Conservation (phyloP, 2,888 invertebrate genomes). For the Melanostoma mellinum region DNA sequence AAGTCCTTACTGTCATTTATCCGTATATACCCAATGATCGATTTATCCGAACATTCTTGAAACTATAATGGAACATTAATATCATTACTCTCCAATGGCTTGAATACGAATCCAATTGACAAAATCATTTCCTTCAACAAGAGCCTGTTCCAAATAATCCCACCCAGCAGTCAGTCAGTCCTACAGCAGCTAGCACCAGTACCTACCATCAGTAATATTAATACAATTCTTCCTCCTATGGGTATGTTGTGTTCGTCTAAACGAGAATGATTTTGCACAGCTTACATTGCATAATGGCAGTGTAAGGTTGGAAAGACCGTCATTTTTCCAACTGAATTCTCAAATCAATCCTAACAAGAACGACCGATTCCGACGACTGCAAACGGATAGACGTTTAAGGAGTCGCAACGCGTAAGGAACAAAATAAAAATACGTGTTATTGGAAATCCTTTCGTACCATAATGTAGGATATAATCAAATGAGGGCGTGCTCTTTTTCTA, state of each 20-base stretch:
- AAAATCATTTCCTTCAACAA: constrained; percentile 41
- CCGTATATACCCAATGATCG: constrained; percentile 17
- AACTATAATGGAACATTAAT: constrained; percentile 76
- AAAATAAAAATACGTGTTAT: constrained; percentile 47
- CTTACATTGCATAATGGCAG: constrained; percentile 24
- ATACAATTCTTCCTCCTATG: background rate
- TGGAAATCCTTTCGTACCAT: constrained; percentile 56
- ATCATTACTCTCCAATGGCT: constrained; percentile 76
- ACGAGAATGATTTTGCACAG: constrained; percentile 26
- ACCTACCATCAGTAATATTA: constrained; percentile 2
- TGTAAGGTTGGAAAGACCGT: constrained; percentile 10
- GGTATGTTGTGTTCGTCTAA: constrained; percentile 1
- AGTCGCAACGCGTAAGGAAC: background rate
- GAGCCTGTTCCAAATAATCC: constrained; percentile 29
- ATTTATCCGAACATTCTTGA: constrained; percentile 14
- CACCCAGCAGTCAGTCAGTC: background rate
- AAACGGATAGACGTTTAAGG: constrained; percentile 4
- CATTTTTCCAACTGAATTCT: constrained; percentile 43
- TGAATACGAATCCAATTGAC: constrained; percentile 50
- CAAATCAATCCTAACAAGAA: constrained; percentile 38
- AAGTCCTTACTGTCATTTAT: constrained; percentile 27
- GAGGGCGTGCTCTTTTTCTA: constrained; percentile 59
- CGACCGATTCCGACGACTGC: constrained; percentile 16
- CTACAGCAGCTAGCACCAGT: constrained; percentile 1
- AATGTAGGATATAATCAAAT: constrained; percentile 58